Evolutionary conservation across 1,140 invertebrate species (phyloP).

Genomic region (Drosophila lacertosa): DNA sequence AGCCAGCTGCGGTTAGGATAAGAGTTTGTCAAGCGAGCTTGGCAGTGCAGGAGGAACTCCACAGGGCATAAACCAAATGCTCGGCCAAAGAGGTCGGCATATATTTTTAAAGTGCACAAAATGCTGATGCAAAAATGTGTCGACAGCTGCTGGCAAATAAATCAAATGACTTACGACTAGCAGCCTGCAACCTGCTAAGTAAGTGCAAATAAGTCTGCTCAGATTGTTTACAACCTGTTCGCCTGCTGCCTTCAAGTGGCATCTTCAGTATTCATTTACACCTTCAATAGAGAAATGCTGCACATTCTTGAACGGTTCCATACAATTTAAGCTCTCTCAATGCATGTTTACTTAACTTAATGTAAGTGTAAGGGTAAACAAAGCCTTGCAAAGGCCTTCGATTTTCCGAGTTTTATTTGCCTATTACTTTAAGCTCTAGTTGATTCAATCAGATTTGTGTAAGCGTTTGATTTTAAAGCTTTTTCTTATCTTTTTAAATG

Average conservation of each 20-base stretch:
- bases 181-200: slow-evolving; percentile 10
- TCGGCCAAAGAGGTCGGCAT: slow-evolving; percentile 37
- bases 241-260: not conserved
- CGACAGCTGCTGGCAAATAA: slow-evolving; percentile 56
- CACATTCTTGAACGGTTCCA: too few relatives aligned
- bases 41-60: not conserved
- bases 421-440: too few relatives aligned
- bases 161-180: slow-evolving; percentile 50
- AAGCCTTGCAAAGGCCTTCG: too few relatives aligned
- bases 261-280: not conserved
- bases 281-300: not conserved
- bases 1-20: slow-evolving; percentile 47
- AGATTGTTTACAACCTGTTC: slow-evolving; percentile 5
- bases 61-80: slow-evolving; percentile 10
- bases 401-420: too few relatives aligned
- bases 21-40: slow-evolving; percentile 34
- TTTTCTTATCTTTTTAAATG: too few relatives aligned
- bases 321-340: too few relatives aligned
- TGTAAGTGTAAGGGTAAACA: too few relatives aligned
- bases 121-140: slow-evolving; percentile 18
- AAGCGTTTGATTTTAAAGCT: too few relatives aligned
- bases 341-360: too few relatives aligned
- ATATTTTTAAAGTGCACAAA: slow-evolving; percentile 20
- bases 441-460: too few relatives aligned
- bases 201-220: slow-evolving; percentile 27